A percentile compares a stretch with the other conserved stretches of the same genome.
phyloP scores from a whole-genome alignment of 1,140 invertebrate species.

The Nebria ingens region DNA sequence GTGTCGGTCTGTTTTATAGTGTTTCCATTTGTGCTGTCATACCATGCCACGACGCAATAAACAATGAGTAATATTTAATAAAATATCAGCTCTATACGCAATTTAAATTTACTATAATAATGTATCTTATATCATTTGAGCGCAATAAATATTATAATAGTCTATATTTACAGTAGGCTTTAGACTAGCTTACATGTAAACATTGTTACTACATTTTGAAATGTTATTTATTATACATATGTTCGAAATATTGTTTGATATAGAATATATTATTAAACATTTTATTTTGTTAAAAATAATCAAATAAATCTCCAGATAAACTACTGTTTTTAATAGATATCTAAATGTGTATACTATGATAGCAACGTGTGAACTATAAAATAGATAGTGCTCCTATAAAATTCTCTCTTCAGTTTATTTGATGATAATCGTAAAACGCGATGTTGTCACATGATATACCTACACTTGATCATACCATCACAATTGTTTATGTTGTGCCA shows the following conservation, averaged over 20 bases:
- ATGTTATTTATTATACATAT: no score
- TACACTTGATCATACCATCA: not conserved
- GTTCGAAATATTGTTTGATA: no score
- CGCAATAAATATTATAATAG: no score
- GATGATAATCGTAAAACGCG: slow-evolving; percentile 1
- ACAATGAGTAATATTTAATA: not conserved
- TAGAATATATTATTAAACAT: no score
- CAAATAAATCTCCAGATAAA: no score
- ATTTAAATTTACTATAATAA: no score
- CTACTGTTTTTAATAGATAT: not conserved
- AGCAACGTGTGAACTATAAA: slow-evolving; percentile 5
- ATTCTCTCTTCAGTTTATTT: not conserved
- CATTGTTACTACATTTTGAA: no score
- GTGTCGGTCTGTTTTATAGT: not conserved
- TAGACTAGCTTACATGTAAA: no score
- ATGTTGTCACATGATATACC: not conserved
- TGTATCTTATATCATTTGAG: no score
- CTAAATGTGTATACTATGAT: not conserved
- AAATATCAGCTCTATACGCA: no score
- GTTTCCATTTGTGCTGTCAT: not conserved
- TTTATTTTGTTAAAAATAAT: no score
- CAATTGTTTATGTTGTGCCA: not conserved
- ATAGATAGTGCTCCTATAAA: not conserved
- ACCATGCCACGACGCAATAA: not conserved
- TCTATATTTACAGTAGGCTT: no score